phyloP scores from a whole-genome alignment of 2,113 vertebrate species.

The Danionella cerebrum region DNA sequence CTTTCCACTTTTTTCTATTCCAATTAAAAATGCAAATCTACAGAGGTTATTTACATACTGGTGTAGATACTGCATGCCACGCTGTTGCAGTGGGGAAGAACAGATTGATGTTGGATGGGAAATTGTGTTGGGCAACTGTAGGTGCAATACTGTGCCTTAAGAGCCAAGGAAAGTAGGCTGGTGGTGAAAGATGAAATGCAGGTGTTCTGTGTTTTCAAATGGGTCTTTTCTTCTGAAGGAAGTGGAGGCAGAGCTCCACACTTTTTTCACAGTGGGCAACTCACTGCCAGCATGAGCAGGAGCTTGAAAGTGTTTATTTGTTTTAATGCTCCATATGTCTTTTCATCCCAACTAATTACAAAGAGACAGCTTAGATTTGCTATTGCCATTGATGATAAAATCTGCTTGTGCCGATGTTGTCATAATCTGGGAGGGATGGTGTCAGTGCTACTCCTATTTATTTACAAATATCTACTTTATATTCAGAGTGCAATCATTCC shows the following conservation, averaged over 20 bases:
- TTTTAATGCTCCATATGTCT: neutral
- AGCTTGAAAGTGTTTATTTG: slow-evolving; percentile 2
- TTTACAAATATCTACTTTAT: no score
- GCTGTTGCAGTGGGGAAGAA: neutral
- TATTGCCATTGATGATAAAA: no score
- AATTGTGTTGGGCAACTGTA: neutral
- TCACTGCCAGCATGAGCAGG: neutral
- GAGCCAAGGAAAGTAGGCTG: neutral
- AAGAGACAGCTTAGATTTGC: no score
- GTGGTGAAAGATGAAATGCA: neutral
- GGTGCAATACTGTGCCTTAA: neutral
- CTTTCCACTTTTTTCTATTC: neutral
- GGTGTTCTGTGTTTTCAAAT: neutral
- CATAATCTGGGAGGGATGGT: no score
- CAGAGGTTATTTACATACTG: neutral
- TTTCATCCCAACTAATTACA: no score
- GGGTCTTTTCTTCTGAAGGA: neutral
- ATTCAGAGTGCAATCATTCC: no score
- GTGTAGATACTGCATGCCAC: neutral
- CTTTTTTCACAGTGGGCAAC: neutral
- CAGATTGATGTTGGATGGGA: neutral
- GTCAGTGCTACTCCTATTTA: no score
- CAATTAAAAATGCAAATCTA: neutral
- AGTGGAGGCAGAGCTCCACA: neutral
- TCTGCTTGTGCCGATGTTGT: no score